Evolutionary conservation across 2,113 vertebrate species (phyloP).

Genomic region (Oryctolagus cuniculus): mOryCun1.1 NC_091452.1:10190501-10191000

Average conservation of each 20-base stretch:
- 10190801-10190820: neutral
- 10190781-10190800: neutral
- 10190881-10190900: too few species aligned
- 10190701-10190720: neutral
- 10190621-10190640: neutral
- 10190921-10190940: too few species aligned
- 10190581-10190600: neutral
- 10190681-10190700: neutral
- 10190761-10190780: neutral
- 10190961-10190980: too few species aligned
- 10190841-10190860: neutral
- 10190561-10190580: too few species aligned
- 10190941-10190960: too few species aligned
- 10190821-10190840: fast-evolving
- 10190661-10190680: neutral
- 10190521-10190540: too few species aligned
- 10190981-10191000: too few species aligned
- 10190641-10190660: too few species aligned
- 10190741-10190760: neutral
- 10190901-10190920: too few species aligned
- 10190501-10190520: neutral
- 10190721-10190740: neutral
- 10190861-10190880: too few species aligned
- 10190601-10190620: neutral
- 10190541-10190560: neutral